Conservation (phyloP, 2,797 vertebrate species). For the Syngnathus acus region DNA sequence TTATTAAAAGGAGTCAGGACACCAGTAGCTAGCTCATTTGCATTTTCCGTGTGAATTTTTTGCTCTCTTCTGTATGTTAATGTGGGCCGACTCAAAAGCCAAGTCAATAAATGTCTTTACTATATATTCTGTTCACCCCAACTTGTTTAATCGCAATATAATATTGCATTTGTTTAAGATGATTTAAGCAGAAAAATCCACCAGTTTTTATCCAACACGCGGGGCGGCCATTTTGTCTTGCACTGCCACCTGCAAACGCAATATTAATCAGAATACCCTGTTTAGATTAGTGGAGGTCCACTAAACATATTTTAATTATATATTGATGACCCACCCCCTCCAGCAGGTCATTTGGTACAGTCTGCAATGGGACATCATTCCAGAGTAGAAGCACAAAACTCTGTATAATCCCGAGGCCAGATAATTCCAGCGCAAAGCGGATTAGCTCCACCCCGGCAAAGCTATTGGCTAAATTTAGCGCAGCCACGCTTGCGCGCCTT, state of each 20-base stretch:
- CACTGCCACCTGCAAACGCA: no score
- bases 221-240: no score
- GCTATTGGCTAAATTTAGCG: constrained; percentile 86
- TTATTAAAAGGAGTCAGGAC: neutral
- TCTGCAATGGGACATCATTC: constrained; percentile 62
- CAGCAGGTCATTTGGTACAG: constrained; percentile 46
- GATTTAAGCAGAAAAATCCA: no score
- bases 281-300: no score
- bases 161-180: no score
- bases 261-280: no score
- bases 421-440: constrained; percentile 86
- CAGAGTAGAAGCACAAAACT: constrained; percentile 73
- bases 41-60: neutral
- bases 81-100: no score
- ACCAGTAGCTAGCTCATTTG: neutral
- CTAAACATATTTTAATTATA: neutral
- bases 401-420: constrained; percentile 80
- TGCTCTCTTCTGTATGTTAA: neutral
- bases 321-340: constrained; percentile 6
- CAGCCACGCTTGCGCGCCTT: constrained; percentile 26
- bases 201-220: no score
- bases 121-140: no score
- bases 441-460: constrained; percentile 83
- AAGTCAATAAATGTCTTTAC: no score
- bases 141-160: no score